These are phyloP conservation scores for Mirounga angustirostris DNA, from an alignment of 2,113 vertebrate species.

Conservation along the genomic window DNA sequence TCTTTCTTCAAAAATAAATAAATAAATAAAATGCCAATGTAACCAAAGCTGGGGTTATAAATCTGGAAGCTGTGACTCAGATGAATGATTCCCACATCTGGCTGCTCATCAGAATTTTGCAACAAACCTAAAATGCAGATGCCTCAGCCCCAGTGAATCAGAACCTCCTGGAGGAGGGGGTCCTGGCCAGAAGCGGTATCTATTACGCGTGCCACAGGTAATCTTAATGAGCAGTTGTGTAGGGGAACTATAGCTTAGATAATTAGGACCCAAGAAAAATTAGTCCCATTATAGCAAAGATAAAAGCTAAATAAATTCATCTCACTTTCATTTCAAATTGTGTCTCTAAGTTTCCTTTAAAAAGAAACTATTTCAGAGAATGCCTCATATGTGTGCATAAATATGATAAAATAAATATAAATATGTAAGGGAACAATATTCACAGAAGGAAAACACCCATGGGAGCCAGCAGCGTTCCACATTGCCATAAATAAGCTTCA, in stretches of 20 bases:
- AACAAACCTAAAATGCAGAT: background rate
- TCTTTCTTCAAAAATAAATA: slow-evolving; percentile 15
- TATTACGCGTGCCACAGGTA: background rate
- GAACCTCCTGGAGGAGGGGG: background rate
- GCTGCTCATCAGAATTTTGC: slow-evolving; percentile 33
- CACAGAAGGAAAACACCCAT: slow-evolving; percentile 6
- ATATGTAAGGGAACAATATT: background rate
- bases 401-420: slow-evolving; percentile 35
- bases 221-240: background rate
- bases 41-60: background rate
- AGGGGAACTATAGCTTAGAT: background rate
- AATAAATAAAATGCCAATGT: slow-evolving; percentile 19
- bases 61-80: background rate
- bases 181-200: background rate
- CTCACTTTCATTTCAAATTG: background rate
- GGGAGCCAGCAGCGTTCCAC: background rate
- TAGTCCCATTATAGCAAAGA: background rate
- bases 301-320: slow-evolving; percentile 20
- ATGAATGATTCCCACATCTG: background rate
- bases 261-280: background rate
- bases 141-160: background rate
- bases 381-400: background rate
- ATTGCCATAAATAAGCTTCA: background rate
- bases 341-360: background rate
- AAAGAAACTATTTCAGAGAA: background rate